Percentiles rank a stretch among this genome's conserved stretches.
These are phyloP conservation scores for Physocephala rufipes DNA, from an alignment of 2,888 invertebrate species.

Conservation along the genomic window DNA sequence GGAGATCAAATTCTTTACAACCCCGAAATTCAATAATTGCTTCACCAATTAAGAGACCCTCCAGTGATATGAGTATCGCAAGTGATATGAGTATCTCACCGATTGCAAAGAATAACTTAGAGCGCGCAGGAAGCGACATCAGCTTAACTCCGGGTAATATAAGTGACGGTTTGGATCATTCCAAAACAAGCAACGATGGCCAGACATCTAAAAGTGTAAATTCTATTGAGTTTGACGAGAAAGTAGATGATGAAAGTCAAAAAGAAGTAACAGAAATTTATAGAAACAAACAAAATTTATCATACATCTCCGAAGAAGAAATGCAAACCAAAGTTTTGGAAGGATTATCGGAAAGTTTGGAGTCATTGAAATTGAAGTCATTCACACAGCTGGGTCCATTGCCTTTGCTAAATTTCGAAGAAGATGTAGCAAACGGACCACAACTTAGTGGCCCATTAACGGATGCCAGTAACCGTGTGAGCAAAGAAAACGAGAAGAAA, in stretches of 20 bases:
- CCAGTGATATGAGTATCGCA: not conserved
- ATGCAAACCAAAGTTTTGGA: not conserved
- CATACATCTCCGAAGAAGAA: not conserved
- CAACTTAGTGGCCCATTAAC: slow-evolving; percentile 2
- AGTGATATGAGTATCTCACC: not conserved
- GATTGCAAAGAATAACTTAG: not conserved
- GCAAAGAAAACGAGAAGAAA: not conserved
- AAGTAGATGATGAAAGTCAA: slow-evolving; percentile 29
- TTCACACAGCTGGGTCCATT: too few species aligned
- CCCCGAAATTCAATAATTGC: slow-evolving; percentile 1
- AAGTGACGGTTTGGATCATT: not conserved
- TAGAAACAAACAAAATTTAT: slow-evolving; percentile 7
- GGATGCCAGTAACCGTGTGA: slow-evolving; percentile 6
- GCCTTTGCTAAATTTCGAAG: too few species aligned
- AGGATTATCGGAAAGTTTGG: not conserved
- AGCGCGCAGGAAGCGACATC: slow-evolving; percentile 21
- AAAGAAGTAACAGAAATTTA: not conserved
- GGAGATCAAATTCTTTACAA: slow-evolving; percentile 19
- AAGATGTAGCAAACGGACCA: not conserved
- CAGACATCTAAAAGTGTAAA: not conserved
- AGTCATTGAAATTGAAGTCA: not conserved
- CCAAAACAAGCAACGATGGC: not conserved
- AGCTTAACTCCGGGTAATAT: not conserved
- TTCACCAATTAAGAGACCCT: slow-evolving; percentile 14
- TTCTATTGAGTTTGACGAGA: slow-evolving; percentile 7